Conservation (phyloP, 2,797 vertebrate species). For the Crocidura indochinensis region DNA sequence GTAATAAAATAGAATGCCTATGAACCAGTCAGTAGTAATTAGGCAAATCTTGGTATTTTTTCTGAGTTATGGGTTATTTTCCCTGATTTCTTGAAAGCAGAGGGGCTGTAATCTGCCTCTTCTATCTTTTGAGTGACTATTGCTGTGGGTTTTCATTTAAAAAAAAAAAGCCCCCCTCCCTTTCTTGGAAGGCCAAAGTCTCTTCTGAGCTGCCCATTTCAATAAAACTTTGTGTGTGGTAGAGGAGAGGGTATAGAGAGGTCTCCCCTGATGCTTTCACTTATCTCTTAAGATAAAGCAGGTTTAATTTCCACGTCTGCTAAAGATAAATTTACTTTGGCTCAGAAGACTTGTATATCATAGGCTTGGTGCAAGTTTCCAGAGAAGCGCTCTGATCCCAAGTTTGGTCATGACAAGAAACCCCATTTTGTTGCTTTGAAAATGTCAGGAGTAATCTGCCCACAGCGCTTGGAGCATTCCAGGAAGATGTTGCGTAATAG, state of each 20-base stretch:
- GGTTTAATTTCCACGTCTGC: conserved; percentile 56
- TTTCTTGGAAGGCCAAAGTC: background rate
- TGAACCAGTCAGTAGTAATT: background rate
- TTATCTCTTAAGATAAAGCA: conserved; percentile 57
- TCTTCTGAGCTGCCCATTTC: background rate
- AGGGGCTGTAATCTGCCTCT: background rate
- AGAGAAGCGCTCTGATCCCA: background rate
- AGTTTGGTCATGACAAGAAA: background rate
- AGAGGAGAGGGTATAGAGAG: background rate
- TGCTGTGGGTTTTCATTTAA: background rate
- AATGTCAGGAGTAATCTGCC: background rate
- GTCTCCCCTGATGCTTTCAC: background rate
- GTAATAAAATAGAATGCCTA: background rate
- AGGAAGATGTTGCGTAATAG: background rate
- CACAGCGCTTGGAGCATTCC: background rate
- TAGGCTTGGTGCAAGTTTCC: conserved; percentile 24
- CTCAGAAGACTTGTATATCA: conserved; percentile 27
- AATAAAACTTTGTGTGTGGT: conserved; percentile 15
- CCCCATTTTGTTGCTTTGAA: conserved; percentile 35
- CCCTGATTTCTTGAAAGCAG: conserved; percentile 4
- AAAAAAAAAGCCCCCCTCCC: background rate
- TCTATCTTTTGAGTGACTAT: background rate
- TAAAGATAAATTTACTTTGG: conserved; percentile 44
- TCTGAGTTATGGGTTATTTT: background rate
- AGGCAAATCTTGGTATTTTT: conserved; percentile 28